Evolutionary conservation across 2,113 vertebrate genomes (phyloP), one percentile per base, ranked within the genome.

Genomic region (Pomatostomus ruficeps): DNA sequence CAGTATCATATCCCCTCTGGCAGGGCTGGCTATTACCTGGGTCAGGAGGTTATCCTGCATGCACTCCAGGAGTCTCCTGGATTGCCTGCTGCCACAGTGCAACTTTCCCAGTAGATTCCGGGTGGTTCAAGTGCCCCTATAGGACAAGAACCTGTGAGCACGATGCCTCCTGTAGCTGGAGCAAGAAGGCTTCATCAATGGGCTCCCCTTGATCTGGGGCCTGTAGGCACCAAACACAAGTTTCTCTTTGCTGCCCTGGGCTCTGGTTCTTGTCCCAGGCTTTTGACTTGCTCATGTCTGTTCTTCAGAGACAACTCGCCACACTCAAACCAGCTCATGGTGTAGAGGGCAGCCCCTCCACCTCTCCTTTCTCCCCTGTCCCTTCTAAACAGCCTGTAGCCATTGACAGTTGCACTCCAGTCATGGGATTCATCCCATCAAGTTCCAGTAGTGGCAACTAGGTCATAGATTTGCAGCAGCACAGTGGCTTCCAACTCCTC

Each of bases 331-430:
- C 33, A 49, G 23, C 18, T 43, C 43, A 57, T 29, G 57, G 14
- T 57, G 58, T 19, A 55, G 31, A 42, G 21, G 42, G 35, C 25
- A 72, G 33, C 17, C 31, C 3, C 35, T 42, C 14, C 17, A 46
- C 21, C 12, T 29, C 28, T 66, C 11, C 33, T 74, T 66, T 65
- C 76, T 58, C 33, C 7, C 3, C 43, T 26, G 19, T 29, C 51
- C 38, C 33, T 66, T 43, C 33, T n/a, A 14, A 74, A 59, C 16
- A 59, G 36, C 18, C 49, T 49, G 18, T 7, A 43, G 33, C 26
- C 52, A 45, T 25, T 0, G 1, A 46, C 6, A 31, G 24, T 29
- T 1, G 1, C 29, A 59, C 18, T 46, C 61, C 52, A 38, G 28
- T 46, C 38, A 59, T 35, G n/a, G 29, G 17, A 82, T 61, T 74